Evolutionary conservation across 2,888 invertebrate species (phyloP), one percentile per base, ranked within the genome.

Genomic region (Aphidius colemani): DNA sequence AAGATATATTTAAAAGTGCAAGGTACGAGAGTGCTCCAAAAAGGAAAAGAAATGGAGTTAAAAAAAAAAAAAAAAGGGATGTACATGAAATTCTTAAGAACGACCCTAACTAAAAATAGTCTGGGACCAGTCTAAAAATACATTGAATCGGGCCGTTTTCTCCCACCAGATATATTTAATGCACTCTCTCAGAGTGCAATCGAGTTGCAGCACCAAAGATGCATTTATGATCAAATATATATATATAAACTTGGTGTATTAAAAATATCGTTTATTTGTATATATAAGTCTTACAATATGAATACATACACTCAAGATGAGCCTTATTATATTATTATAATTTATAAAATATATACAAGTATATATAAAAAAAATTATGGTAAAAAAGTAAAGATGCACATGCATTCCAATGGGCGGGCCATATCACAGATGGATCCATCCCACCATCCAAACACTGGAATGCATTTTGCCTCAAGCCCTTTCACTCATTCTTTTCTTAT

Each of bases 111-210:
- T 81, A 82, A 82, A 82, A 82, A 82, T 82, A 82, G 71, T 70
- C 74, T 61, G 72, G 76, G 76, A 77, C 78, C 78, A 73, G 75
- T 77, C 78, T 80, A 81, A 79, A 81, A 80, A 82, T 82, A 80
- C 46, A 53, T 48, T 51, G 30, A 18, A 59, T 65, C 64, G 64
- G 69, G 71, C 68, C 67, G 30, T 30, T 64, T 56, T 59, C 50
- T 13, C 59, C 48, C 55, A 58, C 53, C 43, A 30, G 0, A 30
- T 30, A 30, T 18, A 46, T 50, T 57, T 48, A 53, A 50, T 59
- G 59, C 53, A 18, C 53, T 56, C 13, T 56, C 13, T 43, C 43
- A 44, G 30, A 11, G 41, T 13, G 40, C 53, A 55, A 46, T 45
- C 46, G 45, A 45, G 45, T 46, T 46, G 30, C 30, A 30, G 30